Evolutionary conservation across 2,888 invertebrate species (phyloP).

Genomic region (Ferdinandea cuprea): DNA sequence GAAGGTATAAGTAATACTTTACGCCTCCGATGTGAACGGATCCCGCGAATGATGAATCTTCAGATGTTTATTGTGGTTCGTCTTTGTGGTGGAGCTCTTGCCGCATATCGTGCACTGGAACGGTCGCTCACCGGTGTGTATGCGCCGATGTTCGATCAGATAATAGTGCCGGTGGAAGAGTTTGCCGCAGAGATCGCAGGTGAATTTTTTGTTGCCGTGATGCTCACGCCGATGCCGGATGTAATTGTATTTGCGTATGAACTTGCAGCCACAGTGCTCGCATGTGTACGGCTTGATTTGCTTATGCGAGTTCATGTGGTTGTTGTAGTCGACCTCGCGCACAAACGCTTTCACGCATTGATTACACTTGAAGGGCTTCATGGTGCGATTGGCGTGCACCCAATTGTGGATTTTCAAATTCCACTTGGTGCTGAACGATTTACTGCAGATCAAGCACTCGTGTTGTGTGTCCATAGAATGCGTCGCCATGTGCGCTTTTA

Average conservation of each 20-base stretch:
- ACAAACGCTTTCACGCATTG: conserved; percentile 93
- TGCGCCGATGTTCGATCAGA: conserved; percentile 93
- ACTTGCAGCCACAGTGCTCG: conserved; percentile 94
- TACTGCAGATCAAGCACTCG: conserved; percentile 92
- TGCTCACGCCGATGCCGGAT: conserved; percentile 93
- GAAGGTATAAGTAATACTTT: conserved; percentile 76
- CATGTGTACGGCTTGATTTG: conserved; percentile 92
- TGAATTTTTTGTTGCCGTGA: conserved; percentile 90
- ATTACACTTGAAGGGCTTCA: conserved; percentile 93
- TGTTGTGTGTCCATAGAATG: conserved; percentile 91
- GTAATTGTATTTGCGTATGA: conserved; percentile 94
- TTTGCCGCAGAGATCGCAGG: conserved; percentile 90
- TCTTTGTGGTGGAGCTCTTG: conserved; percentile 94
- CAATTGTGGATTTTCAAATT: conserved; percentile 94
- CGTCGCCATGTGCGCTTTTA: conserved; percentile 91
- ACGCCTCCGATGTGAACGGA: conserved; percentile 91
- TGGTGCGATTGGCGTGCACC: conserved; percentile 92
- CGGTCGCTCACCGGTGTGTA: conserved; percentile 91
- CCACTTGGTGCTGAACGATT: conserved; percentile 94
- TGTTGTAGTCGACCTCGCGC: conserved; percentile 90
- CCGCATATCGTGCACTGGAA: conserved; percentile 94
- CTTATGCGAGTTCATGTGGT: conserved; percentile 94
- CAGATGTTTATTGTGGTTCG: conserved; percentile 95
- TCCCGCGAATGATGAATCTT: conserved; percentile 95
- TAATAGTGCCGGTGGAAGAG: conserved; percentile 94